Evolutionary conservation across 2,888 invertebrate species (phyloP).

Genomic region (Orthosia cruda): DNA sequence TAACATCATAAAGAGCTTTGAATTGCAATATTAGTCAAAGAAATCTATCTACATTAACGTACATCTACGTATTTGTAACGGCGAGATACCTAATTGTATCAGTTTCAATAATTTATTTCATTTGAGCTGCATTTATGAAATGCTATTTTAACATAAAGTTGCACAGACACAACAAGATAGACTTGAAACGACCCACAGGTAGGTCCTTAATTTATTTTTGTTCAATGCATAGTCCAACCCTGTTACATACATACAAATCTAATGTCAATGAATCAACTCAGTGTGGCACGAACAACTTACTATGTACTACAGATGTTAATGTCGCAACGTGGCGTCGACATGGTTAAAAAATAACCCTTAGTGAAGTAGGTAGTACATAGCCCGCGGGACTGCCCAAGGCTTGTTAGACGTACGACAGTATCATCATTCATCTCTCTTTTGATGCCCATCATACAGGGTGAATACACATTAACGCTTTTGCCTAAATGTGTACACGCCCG

Average conservation of each 20-base stretch:
- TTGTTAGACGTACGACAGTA: background rate
- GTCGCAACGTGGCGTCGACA: too few species aligned
- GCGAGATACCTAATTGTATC: too few species aligned
- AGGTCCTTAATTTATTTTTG: background rate
- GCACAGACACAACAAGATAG: background rate
- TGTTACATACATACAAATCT: background rate
- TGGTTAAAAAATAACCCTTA: background rate
- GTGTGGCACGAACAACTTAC: background rate
- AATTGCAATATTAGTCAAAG: background rate
- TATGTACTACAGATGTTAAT: background rate
- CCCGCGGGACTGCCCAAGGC: slow-evolving; percentile 7
- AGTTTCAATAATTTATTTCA: too few species aligned
- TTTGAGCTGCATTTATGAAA: too few species aligned
- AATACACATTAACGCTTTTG: slow-evolving; percentile 33
- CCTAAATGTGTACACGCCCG: slow-evolving; percentile 48
- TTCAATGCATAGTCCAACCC: background rate
- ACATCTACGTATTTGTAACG: too few species aligned
- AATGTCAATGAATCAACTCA: background rate
- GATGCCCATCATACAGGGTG: slow-evolving; percentile 10
- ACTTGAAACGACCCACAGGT: background rate
- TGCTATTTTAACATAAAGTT: too few species aligned
- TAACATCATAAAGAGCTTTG: background rate
- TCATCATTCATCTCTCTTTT: slow-evolving; percentile 47
- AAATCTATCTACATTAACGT: too few species aligned
- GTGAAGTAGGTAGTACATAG: background rate